phyloP scores from a whole-genome alignment of 1,140 invertebrate species.

The Pseudomyrmex flavicornis region DNA sequence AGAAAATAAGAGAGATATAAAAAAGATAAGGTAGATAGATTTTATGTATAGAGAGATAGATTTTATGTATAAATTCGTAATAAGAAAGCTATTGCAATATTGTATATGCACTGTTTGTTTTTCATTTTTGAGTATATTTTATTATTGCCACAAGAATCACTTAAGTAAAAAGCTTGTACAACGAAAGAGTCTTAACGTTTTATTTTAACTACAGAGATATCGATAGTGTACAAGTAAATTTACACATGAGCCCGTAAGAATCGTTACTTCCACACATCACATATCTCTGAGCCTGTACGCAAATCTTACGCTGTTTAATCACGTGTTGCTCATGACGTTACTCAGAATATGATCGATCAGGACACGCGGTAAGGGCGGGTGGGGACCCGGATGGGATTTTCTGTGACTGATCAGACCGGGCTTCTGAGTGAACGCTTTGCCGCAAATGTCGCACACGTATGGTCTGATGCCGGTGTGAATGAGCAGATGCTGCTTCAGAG shows the following conservation, averaged over 20 bases:
- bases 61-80: no score
- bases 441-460: conserved; percentile 93
- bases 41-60: no score
- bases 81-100: no score
- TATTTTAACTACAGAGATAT: neutral
- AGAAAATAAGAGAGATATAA: no score
- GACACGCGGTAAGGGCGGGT: conserved; percentile 81
- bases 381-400: conserved; percentile 86
- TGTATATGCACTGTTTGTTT: no score
- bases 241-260: neutral
- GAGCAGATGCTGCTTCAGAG: conserved; percentile 88
- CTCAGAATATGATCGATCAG: conserved; percentile 82
- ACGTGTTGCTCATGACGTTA: conserved; percentile 76
- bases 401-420: conserved; percentile 88
- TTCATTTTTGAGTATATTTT: no score
- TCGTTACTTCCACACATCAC: neutral
- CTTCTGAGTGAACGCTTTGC: conserved; percentile 90
- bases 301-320: neutral
- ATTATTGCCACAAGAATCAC: conserved; percentile 3
- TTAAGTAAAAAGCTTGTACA: conserved; percentile 13
- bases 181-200: neutral
- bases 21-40: no score
- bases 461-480: conserved; percentile 94
- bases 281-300: neutral
- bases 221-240: conserved; percentile 8